A percentile compares a stretch with the other conserved stretches of the same genome.
These are phyloP conservation scores for Elanoides forficatus DNA, from an alignment of 2,113 vertebrate genomes.

Conservation along the genomic window DNA sequence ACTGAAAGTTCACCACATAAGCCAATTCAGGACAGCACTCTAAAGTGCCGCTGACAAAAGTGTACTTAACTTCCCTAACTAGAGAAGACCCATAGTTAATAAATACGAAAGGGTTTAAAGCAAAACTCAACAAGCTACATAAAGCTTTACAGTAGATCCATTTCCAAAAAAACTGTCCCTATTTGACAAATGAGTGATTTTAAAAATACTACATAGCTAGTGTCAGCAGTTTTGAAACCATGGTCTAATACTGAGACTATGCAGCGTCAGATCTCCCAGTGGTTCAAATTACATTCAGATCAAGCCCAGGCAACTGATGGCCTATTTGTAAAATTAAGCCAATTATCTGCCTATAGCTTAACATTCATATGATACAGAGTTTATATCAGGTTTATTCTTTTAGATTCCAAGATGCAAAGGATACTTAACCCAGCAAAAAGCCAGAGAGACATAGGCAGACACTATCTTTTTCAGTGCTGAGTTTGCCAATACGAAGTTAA, in stretches of 20 bases:
- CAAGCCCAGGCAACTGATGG: background rate
- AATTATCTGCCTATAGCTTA: background rate
- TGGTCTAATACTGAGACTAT: background rate
- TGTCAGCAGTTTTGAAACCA: background rate
- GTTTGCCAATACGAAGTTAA: background rate
- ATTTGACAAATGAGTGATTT: background rate
- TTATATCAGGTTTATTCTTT: background rate
- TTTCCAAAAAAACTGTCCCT: background rate
- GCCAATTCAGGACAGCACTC: background rate
- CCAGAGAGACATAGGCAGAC: background rate
- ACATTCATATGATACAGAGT: background rate
- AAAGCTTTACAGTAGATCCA: background rate
- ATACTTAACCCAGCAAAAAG: background rate
- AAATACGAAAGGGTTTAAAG: background rate
- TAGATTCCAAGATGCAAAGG: background rate
- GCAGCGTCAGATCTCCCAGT: background rate
- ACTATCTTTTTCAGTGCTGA: background rate
- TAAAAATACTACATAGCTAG: background rate
- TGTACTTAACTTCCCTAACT: background rate
- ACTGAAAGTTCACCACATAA: background rate
- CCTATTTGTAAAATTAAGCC: background rate
- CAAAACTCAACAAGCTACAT: background rate
- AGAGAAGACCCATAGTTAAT: background rate
- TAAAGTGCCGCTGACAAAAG: background rate
- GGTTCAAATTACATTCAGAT: background rate